Base-by-base conservation (phyloP, 2,113 vertebrate genomes). In the Uria lomvia region DNA sequence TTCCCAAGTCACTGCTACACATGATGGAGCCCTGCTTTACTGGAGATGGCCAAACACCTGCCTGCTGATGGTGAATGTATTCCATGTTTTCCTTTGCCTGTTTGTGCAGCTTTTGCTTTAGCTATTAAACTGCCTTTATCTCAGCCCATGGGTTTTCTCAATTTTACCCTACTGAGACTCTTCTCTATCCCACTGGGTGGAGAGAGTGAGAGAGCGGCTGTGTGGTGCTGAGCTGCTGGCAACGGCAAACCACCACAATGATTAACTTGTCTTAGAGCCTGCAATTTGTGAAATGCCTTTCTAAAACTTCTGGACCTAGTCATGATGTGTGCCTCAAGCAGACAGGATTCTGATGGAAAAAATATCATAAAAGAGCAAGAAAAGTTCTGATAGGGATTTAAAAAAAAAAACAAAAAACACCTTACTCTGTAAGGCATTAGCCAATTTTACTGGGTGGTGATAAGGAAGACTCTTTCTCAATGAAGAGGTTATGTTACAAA, bases 141-240 rank as follows among this genome's bases (percentile, higher is more conserved):
- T 32, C 19, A 65, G 19, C 5, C 4, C 49, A n/a, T 4, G 6
- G 15, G 7, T 58, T 83, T 92, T 86, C n/a, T 76, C 23, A 15
- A 6, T 55, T 70, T 65, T 38, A 27, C 12, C 2, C 24, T 45
- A 49, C 21, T 40, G 14, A 19, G 3, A 34, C 1, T 4, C 8
- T 36, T 9, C 20, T 7, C 9, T 23, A 26, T 20, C 8, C 4
- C 6, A 1, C 15, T 13, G 17, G 2, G 7, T 19, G 4, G 5
- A 3, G 43, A 16, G 5, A 19, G 8, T 4, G 5, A 53, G 17
- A 0, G 2, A 62, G 42, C 0, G 2, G 26, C 30, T 66, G 8
- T 2, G 32, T 63, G 43, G 22, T 38, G 19, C 47, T 72, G 26
- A 76, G 62, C 15, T 94, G n/a, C 16, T 80, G 42, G 22, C 8